Evolutionary conservation across 1,140 invertebrate species (phyloP).

Genomic region (Odontomachus brunneus): DNA sequence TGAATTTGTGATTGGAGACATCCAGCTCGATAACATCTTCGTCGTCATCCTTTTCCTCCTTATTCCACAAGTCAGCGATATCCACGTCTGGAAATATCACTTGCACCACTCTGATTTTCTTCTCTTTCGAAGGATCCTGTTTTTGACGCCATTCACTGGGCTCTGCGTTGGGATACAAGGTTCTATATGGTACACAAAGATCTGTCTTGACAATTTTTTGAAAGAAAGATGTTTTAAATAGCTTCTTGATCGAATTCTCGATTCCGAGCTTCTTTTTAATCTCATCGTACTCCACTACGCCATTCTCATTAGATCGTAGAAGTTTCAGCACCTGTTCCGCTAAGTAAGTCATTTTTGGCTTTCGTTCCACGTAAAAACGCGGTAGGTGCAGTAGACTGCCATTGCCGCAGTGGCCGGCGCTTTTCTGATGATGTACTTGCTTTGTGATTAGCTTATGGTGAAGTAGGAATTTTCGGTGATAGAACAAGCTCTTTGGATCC

Average conservation of each 20-base stretch:
- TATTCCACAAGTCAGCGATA: slow-evolving; percentile 83
- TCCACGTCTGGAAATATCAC: slow-evolving; percentile 85
- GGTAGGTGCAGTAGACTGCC: slow-evolving; percentile 87
- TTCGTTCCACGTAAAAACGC: slow-evolving; percentile 87
- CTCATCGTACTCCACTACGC: slow-evolving; percentile 85
- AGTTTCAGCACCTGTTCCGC: slow-evolving; percentile 86
- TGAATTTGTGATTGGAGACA: slow-evolving; percentile 78
- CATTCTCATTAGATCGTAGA: slow-evolving; percentile 86
- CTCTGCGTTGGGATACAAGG: slow-evolving; percentile 87
- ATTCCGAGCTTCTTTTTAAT: slow-evolving; percentile 84
- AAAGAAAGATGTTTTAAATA: slow-evolving; percentile 85
- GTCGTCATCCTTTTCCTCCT: slow-evolving; percentile 86
- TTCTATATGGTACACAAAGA: slow-evolving; percentile 86
- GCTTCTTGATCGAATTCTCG: slow-evolving; percentile 84
- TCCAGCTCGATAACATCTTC: slow-evolving; percentile 82
- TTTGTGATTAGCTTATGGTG: slow-evolving; percentile 88
- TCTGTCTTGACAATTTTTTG: slow-evolving; percentile 83
- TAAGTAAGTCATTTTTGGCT: slow-evolving; percentile 86
- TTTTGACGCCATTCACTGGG: slow-evolving; percentile 86
- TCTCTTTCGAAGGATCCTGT: slow-evolving; percentile 83
- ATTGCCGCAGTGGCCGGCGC: slow-evolving; percentile 79
- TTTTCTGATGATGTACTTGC: slow-evolving; percentile 86
- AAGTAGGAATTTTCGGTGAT: slow-evolving; percentile 88
- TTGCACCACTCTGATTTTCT: slow-evolving; percentile 85
- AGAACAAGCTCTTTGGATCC: slow-evolving; percentile 89